Evolutionary conservation across 2,797 vertebrate species (phyloP), one percentile per base, ranked within the genome.

Genomic region (Syngnathus acus): DNA sequence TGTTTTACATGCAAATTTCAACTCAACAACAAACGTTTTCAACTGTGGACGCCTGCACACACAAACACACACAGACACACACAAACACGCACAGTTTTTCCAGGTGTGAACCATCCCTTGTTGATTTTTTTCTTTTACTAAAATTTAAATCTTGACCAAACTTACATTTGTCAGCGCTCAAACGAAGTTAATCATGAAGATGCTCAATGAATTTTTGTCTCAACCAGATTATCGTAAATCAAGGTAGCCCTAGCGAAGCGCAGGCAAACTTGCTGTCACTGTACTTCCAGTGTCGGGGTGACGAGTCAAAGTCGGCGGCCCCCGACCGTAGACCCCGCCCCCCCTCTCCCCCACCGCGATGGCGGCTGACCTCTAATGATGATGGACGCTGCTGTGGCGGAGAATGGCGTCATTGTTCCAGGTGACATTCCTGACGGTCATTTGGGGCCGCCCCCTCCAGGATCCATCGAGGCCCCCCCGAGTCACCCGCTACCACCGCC

Each of bases 401-500:
- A 82, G 84, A 84, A 74, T 80, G 63, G 19, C 55, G 1, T 59
- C 75, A 85, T 89, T 89, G 87, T 89, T 78, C 69, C 77, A 78
- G 73, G 77, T 86, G 87, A 87, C 87, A 87, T 86, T 87, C 83
- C 83, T 70, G 81, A 77, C 80, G 72, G 82, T 85, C 83, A 82
- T 77, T 73, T 69, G 72, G 81, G 73, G 65, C 69, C 70, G 70
- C 68, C 68, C 77, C 79, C 63, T 5, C 45, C 13, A 62, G 72
- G 11, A 82, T 74, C 74, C 21, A 51, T 51, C 50, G 3, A 51
- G 19, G 1, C 40, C 17, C 32, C 9, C 72, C 69, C 64, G 71
- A 3, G 2, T 14, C 1, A 23, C 6, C 21, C 23, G 23, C 3
- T 9, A 14, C 45, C 9, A 82, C 76, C 76, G 19, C 72, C 70